Base-by-base conservation (phyloP, 2,888 invertebrate genomes). In the Spicauda simplicius region DNA sequence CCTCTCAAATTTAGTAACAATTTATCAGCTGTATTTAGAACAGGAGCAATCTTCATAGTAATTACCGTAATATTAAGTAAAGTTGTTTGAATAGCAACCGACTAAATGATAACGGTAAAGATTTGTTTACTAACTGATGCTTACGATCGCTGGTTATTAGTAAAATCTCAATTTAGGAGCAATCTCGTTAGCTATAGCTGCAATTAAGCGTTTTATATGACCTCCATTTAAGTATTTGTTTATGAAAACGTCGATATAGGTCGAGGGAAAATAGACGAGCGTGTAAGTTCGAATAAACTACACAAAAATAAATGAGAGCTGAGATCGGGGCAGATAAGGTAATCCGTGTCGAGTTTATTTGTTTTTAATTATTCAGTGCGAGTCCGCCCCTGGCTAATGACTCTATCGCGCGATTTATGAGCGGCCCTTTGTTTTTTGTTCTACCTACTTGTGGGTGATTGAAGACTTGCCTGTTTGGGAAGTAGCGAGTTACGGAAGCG, bases 311-410 rank as follows among this genome's bases (percentile, higher is more conserved):
- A 89, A 86, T 84, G 83, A 83, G 80, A 77, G 78, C 78, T 77
- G 80, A 85, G 90, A 90, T 91, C 76, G 79, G 74, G 74, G 72
- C 72, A 76, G 92, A 93, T 93, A 92, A 82, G 80, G 84, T 88
- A 88, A 91, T 88, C 90, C 90, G 91, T 91, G 89, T 87, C 90
- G 90, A 83, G 82, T 82, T 88, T 92, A 91, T 92, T 91, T 92
- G 91, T 88, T 92, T 91, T 92, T 91, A 92, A 93, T 92, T 91
- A 92, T 93, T 91, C 88, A 84, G 82, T 75, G 77, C 77, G 78
- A 86, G 87, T 86, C 88, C 91, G 89, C 88, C 90, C 88, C 87
- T 84, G 85, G 83, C 85, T 92, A 92, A 93, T 92, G 91, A 89
- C 92, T 93, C 84, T 90, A 92, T 93, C 83, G 85, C 87, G 86